These are phyloP conservation scores for Pherbina coryleti DNA, from an alignment of 2,888 invertebrate genomes.

Conservation along the genomic window DNA sequence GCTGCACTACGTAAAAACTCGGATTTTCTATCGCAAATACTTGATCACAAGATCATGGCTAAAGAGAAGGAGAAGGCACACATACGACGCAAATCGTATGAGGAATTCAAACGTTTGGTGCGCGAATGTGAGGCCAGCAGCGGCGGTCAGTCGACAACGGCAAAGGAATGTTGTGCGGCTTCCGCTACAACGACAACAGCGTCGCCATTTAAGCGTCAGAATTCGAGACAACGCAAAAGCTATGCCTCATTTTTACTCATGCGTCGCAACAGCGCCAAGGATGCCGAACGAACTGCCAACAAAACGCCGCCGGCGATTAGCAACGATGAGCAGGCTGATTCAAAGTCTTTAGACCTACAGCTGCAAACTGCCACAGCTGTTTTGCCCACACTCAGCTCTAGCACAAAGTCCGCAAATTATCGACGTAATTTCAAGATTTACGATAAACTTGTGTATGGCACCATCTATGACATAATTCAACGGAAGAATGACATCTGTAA, in stretches of 20 bases:
- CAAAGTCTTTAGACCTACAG: not conserved
- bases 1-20: slow-evolving; percentile 67
- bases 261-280: slow-evolving; percentile 55
- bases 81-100: slow-evolving; percentile 69
- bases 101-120: slow-evolving; percentile 69
- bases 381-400: slow-evolving; percentile 40
- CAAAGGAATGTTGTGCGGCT: not conserved
- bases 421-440: slow-evolving; percentile 68
- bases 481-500: slow-evolving; percentile 68
- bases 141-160: slow-evolving; percentile 33
- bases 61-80: slow-evolving; percentile 63
- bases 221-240: slow-evolving; percentile 65
- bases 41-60: slow-evolving; percentile 64
- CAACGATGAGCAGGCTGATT: not conserved
- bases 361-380: slow-evolving; percentile 2
- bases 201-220: slow-evolving; percentile 64
- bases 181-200: slow-evolving; percentile 39
- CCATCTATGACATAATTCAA: slow-evolving; percentile 70
- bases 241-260: slow-evolving; percentile 61
- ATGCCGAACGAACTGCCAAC: slow-evolving; percentile 46
- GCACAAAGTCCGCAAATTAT: slow-evolving; percentile 54
- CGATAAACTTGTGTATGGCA: slow-evolving; percentile 68
- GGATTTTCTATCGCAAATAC: slow-evolving; percentile 67
- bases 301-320: not conserved
- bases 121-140: slow-evolving; percentile 62